A percentile compares a stretch with the other conserved stretches of the same genome.
These are phyloP conservation scores for Meleagris gallopavo DNA, from an alignment of 2,113 vertebrate species.

Conservation along the genomic window DNA sequence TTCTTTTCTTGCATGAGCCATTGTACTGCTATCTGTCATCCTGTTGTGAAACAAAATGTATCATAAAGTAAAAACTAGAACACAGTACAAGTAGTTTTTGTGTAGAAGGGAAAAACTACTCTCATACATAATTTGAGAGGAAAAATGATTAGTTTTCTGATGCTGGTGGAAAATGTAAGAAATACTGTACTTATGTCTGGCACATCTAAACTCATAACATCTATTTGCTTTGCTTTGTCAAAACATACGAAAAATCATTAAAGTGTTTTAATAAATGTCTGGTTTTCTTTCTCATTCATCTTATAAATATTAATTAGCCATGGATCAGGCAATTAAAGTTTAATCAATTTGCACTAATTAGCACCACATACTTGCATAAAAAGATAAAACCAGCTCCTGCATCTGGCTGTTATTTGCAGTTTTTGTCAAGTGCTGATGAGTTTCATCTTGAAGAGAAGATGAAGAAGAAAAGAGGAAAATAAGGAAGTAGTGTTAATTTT, in stretches of 20 bases:
- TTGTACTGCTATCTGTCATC: neutral
- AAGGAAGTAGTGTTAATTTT: slow-evolving; percentile 86
- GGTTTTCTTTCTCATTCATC: slow-evolving; percentile 86
- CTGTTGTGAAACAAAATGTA: neutral
- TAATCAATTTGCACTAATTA: slow-evolving; percentile 90
- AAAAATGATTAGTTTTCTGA: slow-evolving; percentile 64
- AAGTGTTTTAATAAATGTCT: slow-evolving; percentile 89
- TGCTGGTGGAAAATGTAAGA: slow-evolving; percentile 60
- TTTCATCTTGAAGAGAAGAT: slow-evolving; percentile 87
- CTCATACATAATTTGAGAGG: neutral
- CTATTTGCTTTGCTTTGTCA: slow-evolving; percentile 87
- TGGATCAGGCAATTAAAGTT: slow-evolving; percentile 89
- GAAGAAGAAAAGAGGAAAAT: slow-evolving; percentile 84
- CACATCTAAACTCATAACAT: slow-evolving; percentile 80
- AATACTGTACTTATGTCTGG: slow-evolving; percentile 76
- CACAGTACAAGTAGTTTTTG: neutral
- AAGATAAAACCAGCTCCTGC: slow-evolving; percentile 86
- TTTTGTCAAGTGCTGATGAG: slow-evolving; percentile 90
- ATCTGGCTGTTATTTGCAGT: slow-evolving; percentile 88
- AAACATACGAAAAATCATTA: slow-evolving; percentile 88
- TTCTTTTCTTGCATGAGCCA: neutral
- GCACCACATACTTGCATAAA: slow-evolving; percentile 88
- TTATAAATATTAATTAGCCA: slow-evolving; percentile 90
- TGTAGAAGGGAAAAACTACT: neutral
- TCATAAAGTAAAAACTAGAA: neutral